Evolutionary conservation across 2,797 vertebrate genomes (phyloP).

Genomic region (Mergus octosetaceus): DNA sequence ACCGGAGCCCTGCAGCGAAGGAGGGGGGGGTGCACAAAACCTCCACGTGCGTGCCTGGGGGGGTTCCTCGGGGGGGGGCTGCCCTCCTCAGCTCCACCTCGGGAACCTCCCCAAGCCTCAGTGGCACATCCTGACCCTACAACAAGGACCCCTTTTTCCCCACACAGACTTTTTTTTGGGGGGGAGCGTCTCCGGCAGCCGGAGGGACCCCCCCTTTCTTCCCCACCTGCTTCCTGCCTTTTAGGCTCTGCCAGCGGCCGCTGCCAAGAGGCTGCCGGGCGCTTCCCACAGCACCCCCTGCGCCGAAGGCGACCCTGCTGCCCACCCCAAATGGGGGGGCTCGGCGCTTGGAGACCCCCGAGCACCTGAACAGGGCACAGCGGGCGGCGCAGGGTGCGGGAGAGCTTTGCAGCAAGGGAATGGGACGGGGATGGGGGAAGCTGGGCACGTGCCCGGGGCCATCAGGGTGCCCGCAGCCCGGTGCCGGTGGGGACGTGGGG

Average conservation of each 20-base stretch:
- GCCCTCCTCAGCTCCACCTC: neutral
- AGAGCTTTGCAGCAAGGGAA: accelerated
- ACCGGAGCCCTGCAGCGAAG: accelerated
- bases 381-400: neutral
- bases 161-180: neutral
- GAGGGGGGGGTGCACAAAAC: neutral
- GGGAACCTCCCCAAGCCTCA: accelerated
- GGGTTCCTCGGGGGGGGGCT: neutral
- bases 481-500: neutral
- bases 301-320: accelerated
- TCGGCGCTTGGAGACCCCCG: neutral
- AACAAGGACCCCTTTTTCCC: constrained; percentile 32
- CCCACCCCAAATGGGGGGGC: neutral
- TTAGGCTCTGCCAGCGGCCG: neutral
- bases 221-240: constrained; percentile 59
- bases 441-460: neutral
- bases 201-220: neutral
- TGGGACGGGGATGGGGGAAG: accelerated
- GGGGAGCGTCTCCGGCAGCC: neutral
- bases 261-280: constrained; percentile 20
- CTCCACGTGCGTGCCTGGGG: accelerated
- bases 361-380: too few species aligned
- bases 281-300: neutral
- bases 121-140: neutral
- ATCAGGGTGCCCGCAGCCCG: neutral